Percentiles rank a stretch among this genome's conserved stretches.
Evolutionary conservation across 2,888 invertebrate genomes (phyloP).

Genomic region (Ectobius pallidus): DNA sequence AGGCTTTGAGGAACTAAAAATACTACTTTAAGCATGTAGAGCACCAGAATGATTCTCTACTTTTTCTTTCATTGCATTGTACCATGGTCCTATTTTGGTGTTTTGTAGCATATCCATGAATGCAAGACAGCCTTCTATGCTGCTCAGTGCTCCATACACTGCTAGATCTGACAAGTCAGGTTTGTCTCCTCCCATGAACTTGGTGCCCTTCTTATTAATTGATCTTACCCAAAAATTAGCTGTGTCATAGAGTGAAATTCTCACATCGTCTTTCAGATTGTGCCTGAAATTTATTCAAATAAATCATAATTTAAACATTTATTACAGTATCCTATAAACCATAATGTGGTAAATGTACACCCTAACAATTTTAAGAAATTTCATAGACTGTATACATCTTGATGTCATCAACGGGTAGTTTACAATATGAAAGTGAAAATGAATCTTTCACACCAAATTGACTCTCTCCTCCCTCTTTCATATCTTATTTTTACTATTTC

Average conservation of each 20-base stretch:
- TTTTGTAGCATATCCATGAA: conserved; percentile 79
- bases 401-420: too few species aligned
- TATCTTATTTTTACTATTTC: too few species aligned
- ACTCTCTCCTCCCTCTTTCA: too few species aligned
- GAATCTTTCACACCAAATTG: too few species aligned
- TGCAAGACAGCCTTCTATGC: conserved; percentile 91
- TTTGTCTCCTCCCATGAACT: conserved; percentile 82
- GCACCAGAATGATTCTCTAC: conserved; percentile 65
- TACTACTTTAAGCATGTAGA: background rate
- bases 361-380: too few species aligned
- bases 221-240: conserved; percentile 79
- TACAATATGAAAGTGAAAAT: too few species aligned
- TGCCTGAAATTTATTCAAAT: conserved; percentile 73
- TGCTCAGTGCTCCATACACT: conserved; percentile 87
- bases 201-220: conserved; percentile 69
- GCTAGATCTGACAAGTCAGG: conserved; percentile 94
- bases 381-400: too few species aligned
- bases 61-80: conserved; percentile 70
- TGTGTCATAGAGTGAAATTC: conserved; percentile 88
- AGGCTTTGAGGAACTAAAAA: too few species aligned
- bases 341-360: too few species aligned
- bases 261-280: conserved; percentile 84
- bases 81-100: conserved; percentile 82
- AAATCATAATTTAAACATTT: too few species aligned
- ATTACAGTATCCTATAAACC: too few species aligned